Conservation (phyloP, 1,140 invertebrate species). For the Forficula auricularia region DNA sequence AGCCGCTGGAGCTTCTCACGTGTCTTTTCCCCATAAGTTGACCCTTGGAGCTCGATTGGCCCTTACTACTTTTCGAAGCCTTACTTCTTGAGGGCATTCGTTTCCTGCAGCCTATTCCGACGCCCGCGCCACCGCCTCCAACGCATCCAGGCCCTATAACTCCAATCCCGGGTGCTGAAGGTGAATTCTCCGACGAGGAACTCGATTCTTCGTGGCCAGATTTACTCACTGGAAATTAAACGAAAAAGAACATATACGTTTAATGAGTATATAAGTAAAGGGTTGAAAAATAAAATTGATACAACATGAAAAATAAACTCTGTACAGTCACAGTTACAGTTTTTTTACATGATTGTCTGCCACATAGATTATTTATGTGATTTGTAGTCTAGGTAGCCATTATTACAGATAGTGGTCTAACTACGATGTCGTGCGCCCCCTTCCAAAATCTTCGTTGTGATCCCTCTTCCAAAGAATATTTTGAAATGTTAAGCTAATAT, state of each 20-base stretch:
- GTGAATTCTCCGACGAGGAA: slow-evolving; percentile 50
- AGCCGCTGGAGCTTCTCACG: slow-evolving; percentile 52
- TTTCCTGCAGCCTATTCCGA: slow-evolving; percentile 28
- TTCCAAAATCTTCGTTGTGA: too few relatives aligned
- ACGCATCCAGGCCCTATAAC: background rate
- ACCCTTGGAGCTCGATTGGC: slow-evolving; percentile 36
- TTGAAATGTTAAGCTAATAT: too few relatives aligned
- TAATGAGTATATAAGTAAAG: slow-evolving; percentile 11
- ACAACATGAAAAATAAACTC: slow-evolving; percentile 1
- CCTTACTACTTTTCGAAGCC: too few relatives aligned
- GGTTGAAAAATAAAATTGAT: background rate
- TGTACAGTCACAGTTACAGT: too few relatives aligned
- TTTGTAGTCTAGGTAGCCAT: too few relatives aligned
- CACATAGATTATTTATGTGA: too few relatives aligned
- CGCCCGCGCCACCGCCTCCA: background rate
- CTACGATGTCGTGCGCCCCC: too few relatives aligned
- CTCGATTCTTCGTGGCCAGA: slow-evolving; percentile 44
- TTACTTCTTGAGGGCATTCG: slow-evolving; percentile 37
- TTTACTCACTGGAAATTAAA: slow-evolving; percentile 7
- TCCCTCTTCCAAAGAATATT: too few relatives aligned
- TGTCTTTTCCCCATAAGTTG: slow-evolving; percentile 36
- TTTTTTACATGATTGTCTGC: too few relatives aligned
- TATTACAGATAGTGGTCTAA: too few relatives aligned
- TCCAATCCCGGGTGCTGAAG: slow-evolving; percentile 31
- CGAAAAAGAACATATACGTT: slow-evolving; percentile 31